A percentile compares a stretch with the other conserved stretches of the same genome.
Evolutionary conservation across 1,140 invertebrate genomes (phyloP).

Genomic region (Ips nitidus): DNA sequence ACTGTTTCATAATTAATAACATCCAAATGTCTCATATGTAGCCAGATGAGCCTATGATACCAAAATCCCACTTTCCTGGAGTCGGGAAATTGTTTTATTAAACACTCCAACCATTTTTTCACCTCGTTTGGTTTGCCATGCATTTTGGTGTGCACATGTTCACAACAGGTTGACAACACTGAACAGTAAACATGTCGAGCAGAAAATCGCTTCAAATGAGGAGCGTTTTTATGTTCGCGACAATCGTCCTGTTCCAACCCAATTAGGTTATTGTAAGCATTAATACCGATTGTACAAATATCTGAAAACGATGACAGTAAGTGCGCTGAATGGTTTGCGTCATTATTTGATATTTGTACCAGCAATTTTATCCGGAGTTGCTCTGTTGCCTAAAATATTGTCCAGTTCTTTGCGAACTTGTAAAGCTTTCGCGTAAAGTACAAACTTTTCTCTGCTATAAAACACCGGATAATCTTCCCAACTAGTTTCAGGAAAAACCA

Average conservation of each 20-base stretch:
- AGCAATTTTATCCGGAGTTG: neutral
- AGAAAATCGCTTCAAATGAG: constrained; percentile 34
- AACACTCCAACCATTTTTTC: constrained; percentile 35
- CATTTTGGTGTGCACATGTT: constrained; percentile 21
- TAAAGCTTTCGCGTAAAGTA: constrained; percentile 8
- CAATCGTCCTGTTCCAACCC: neutral
- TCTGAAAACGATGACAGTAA: constrained; percentile 2
- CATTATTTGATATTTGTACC: no score
- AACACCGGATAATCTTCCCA: constrained; percentile 27
- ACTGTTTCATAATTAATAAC: constrained; percentile 27
- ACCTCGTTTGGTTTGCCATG: constrained; percentile 27
- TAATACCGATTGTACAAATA: constrained; percentile 15
- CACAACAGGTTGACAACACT: constrained; percentile 17
- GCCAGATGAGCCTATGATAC: constrained; percentile 14
- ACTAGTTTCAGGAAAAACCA: constrained; percentile 21
- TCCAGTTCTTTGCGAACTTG: neutral
- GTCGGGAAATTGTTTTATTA: constrained; percentile 28
- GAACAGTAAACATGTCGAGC: constrained; percentile 30
- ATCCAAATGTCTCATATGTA: constrained; percentile 19
- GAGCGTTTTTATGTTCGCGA: constrained; percentile 13
- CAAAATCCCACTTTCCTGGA: constrained; percentile 13
- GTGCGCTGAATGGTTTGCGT: no score
- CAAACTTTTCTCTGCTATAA: constrained; percentile 25
- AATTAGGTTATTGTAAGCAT: constrained; percentile 6
- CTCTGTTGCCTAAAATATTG: constrained; percentile 3